Evolutionary conservation across 2,113 vertebrate genomes (phyloP).

Genomic region (Aramus guarauna): DNA sequence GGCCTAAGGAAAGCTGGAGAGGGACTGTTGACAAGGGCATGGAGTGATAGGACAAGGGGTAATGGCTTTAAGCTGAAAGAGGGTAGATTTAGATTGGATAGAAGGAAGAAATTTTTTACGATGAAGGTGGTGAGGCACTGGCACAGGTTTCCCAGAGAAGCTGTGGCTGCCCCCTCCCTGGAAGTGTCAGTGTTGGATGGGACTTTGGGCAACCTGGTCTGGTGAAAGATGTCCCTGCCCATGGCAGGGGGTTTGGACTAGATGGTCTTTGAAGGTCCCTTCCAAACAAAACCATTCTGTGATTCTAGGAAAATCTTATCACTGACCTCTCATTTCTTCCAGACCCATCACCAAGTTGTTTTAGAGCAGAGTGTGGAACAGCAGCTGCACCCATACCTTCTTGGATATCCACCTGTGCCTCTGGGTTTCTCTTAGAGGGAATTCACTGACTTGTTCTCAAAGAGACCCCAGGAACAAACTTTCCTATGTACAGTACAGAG

Average conservation of each 20-base stretch:
- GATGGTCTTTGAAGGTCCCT: not conserved
- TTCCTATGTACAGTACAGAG: not conserved
- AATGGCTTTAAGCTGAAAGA: not conserved
- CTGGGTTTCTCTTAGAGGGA: not conserved
- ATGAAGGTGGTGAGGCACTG: not conserved
- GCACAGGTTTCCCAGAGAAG: not conserved
- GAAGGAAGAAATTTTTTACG: not conserved
- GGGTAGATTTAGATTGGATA: not conserved
- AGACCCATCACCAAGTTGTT: not conserved
- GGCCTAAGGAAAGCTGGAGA: not conserved
- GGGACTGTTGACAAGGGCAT: not conserved
- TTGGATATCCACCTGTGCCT: not conserved
- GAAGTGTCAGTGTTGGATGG: too few species aligned
- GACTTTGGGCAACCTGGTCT: not conserved
- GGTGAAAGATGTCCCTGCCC: not conserved
- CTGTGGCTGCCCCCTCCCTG: rapidly evolving
- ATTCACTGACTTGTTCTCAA: not conserved
- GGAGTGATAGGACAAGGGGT: not conserved
- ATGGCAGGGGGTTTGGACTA: not conserved
- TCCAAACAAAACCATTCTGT: not conserved
- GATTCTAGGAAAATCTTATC: not conserved
- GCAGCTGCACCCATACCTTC: not conserved
- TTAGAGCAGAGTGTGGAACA: not conserved
- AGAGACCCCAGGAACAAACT: not conserved
- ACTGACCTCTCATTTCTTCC: not conserved